Conservation (phyloP, 2,113 vertebrate genomes). For the Philantomba maxwellii region DNA sequence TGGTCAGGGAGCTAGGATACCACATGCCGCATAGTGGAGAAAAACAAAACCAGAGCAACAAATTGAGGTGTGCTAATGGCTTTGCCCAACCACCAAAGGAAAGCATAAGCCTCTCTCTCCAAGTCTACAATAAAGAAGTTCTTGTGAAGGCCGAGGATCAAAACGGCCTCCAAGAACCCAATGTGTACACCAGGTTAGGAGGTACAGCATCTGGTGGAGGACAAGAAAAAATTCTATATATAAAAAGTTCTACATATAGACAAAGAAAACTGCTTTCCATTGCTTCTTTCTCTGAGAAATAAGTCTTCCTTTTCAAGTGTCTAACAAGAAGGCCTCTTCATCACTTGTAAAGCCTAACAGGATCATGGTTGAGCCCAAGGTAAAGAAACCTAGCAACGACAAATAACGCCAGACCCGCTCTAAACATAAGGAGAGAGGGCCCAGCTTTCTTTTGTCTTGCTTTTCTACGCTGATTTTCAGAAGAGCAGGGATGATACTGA, state of each 20-base stretch:
- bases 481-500: not conserved
- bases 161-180: not conserved
- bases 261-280: not conserved
- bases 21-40: not conserved
- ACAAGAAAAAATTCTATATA: not conserved
- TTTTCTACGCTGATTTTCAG: not conserved
- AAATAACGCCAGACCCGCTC: not conserved
- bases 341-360: not conserved
- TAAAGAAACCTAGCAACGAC: not conserved
- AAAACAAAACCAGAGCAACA: not conserved
- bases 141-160: not conserved
- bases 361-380: not conserved
- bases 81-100: not conserved
- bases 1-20: not conserved
- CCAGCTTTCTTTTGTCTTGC: not conserved
- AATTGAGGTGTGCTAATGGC: not conserved
- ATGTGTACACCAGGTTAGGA: not conserved
- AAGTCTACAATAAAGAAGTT: not conserved
- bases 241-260: not conserved
- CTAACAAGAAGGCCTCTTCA: not conserved
- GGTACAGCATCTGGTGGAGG: not conserved
- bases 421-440: not conserved
- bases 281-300: not conserved
- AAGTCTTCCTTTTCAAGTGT: not conserved
- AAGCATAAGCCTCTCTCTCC: not conserved